Percentiles rank a stretch among this genome's conserved stretches.
Evolutionary conservation across 2,797 vertebrate species (phyloP).

Genomic region (Lepidocolaptes lacrymiger): DNA sequence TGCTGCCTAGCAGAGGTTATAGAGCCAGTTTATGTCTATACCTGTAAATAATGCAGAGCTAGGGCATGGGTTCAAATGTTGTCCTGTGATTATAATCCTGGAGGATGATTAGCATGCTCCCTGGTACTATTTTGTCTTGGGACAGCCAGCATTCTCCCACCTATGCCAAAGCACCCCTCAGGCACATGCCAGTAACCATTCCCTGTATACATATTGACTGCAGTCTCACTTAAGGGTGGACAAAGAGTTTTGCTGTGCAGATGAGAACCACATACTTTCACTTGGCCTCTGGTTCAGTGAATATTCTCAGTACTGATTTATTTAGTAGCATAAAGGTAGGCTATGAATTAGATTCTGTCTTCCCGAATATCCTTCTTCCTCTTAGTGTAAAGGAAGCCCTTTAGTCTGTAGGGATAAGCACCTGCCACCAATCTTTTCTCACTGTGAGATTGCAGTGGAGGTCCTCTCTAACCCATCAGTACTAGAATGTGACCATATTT

Average conservation of each 20-base stretch:
- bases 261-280: background rate
- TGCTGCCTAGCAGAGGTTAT: background rate
- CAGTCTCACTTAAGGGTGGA: background rate
- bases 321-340: background rate
- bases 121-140: background rate
- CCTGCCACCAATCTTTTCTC: background rate
- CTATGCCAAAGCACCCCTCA: background rate
- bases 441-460: background rate
- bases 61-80: background rate
- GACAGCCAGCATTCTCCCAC: background rate
- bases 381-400: background rate
- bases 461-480: background rate
- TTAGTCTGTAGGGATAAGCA: background rate
- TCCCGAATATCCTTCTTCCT: background rate
- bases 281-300: background rate
- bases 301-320: background rate
- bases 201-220: background rate
- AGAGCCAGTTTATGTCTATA: background rate
- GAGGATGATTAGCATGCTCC: background rate
- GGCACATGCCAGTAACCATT: background rate
- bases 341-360: background rate
- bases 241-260: background rate
- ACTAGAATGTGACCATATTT: background rate
- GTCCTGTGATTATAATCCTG: background rate
- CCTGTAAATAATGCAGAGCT: background rate